A percentile compares a stretch with the other conserved stretches of the same genome.
Conservation (phyloP, 2,113 vertebrate genomes). For the Oriolus oriolus region DNA sequence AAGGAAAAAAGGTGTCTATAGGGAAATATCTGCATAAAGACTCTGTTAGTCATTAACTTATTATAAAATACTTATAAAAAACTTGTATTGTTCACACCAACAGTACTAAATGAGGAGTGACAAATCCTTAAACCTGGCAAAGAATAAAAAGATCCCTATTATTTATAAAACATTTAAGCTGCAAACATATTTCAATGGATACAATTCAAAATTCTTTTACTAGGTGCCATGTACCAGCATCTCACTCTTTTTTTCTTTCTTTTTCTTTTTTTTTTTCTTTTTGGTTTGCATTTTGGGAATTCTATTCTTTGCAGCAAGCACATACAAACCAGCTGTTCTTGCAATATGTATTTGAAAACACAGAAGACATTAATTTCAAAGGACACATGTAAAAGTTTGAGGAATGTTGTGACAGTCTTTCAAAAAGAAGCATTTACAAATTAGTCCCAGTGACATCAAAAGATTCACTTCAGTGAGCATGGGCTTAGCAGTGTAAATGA, state of each 20-base stretch:
- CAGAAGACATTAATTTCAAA: not conserved
- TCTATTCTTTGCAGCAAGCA: not conserved
- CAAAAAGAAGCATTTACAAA: not conserved
- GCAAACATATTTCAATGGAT: not conserved
- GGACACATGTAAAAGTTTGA: not conserved
- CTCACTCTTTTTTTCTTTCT: not conserved
- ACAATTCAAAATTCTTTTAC: not conserved
- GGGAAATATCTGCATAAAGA: not conserved
- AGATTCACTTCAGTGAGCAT: not conserved
- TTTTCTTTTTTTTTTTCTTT: too few species aligned
- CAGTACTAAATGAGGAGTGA: conserved; percentile 38
- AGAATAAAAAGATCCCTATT: conserved; percentile 25
- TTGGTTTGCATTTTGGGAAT: not conserved
- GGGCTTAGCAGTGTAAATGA: not conserved
- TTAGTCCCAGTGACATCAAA: not conserved
- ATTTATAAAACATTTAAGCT: conserved; percentile 27
- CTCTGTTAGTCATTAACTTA: not conserved
- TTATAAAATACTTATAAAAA: not conserved
- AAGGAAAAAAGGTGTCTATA: not conserved
- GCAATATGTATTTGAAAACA: not conserved
- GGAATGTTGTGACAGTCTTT: not conserved
- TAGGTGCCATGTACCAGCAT: not conserved
- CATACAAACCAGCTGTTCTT: not conserved
- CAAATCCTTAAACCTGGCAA: conserved; percentile 55
- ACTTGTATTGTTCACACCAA: not conserved